Conservation (phyloP, 2,888 invertebrate species). For the Andrena flavipes region DNA sequence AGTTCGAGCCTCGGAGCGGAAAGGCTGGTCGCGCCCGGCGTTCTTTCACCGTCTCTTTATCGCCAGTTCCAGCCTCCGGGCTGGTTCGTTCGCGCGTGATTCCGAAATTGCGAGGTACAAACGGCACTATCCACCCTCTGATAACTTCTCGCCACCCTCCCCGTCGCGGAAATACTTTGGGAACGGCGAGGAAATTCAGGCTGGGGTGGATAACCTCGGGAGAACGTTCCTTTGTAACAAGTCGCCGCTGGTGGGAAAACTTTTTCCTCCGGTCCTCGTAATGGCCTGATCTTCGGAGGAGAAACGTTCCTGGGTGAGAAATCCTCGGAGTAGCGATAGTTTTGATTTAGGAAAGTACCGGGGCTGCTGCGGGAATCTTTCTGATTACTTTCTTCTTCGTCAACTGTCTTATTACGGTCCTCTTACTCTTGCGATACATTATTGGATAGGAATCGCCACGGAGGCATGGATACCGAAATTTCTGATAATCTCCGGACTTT, state of each 20-base stretch:
- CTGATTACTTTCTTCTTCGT: background rate
- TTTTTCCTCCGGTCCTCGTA: background rate
- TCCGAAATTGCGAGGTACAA: slow-evolving; percentile 2
- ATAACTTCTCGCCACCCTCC: background rate
- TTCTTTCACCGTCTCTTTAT: background rate
- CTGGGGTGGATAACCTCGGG: background rate
- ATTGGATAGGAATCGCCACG: too few relatives aligned
- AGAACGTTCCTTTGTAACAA: background rate
- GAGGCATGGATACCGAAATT: too few relatives aligned
- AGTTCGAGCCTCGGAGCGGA: slow-evolving; percentile 13
- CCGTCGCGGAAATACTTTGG: background rate
- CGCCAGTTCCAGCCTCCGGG: background rate
- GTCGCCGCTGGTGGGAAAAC: background rate
- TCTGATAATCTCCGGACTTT: too few relatives aligned
- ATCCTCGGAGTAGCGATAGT: background rate
- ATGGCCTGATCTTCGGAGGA: background rate
- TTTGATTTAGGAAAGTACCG: background rate
- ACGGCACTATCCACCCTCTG: background rate
- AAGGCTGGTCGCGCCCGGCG: background rate
- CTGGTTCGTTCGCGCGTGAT: slow-evolving; percentile 22
- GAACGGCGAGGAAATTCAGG: background rate
- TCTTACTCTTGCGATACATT: too few relatives aligned
- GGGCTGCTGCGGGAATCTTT: background rate
- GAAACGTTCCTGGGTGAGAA: background rate
- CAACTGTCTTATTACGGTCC: too few relatives aligned